Percentiles rank a stretch among this genome's conserved stretches.
phyloP scores from a whole-genome alignment of 2,888 invertebrate genomes.

The Drosophila heteroneura region DNA sequence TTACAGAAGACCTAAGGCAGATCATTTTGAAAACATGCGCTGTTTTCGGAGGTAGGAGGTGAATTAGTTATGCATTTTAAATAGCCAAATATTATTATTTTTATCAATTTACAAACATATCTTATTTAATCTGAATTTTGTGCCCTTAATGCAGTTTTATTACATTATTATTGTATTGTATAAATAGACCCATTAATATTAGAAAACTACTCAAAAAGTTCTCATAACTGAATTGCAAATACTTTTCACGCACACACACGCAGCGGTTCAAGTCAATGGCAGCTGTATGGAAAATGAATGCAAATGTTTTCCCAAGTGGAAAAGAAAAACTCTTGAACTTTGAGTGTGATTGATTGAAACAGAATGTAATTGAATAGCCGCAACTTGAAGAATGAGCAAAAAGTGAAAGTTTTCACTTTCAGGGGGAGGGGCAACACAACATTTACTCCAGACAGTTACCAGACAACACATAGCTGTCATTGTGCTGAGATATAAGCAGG shows the following conservation, averaged over 20 bases:
- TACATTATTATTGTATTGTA: neutral
- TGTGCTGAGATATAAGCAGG: slow-evolving; percentile 19
- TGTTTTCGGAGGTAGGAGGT: neutral
- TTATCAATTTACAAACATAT: neutral
- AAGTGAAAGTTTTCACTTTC: slow-evolving; percentile 71
- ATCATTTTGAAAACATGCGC: neutral
- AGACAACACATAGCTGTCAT: slow-evolving; percentile 49
- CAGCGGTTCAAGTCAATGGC: neutral
- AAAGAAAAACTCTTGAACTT: slow-evolving; percentile 57
- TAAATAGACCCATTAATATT: neutral
- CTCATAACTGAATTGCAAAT: slow-evolving; percentile 35
- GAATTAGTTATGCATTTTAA: neutral
- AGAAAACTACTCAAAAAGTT: slow-evolving; percentile 20
- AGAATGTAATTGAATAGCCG: slow-evolving; percentile 67
- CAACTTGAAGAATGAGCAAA: slow-evolving; percentile 34
- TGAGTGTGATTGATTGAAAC: slow-evolving; percentile 73
- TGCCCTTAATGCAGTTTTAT: neutral
- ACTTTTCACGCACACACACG: slow-evolving; percentile 1
- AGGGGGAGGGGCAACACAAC: slow-evolving; percentile 6
- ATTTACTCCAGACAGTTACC: slow-evolving; percentile 53
- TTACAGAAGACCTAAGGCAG: neutral
- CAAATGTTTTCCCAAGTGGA: slow-evolving; percentile 43
- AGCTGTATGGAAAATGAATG: slow-evolving; percentile 26
- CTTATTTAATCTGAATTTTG: neutral
- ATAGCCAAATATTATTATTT: neutral